Conservation (phyloP, 2,113 vertebrate genomes). For the Lynx canadensis region DNA sequence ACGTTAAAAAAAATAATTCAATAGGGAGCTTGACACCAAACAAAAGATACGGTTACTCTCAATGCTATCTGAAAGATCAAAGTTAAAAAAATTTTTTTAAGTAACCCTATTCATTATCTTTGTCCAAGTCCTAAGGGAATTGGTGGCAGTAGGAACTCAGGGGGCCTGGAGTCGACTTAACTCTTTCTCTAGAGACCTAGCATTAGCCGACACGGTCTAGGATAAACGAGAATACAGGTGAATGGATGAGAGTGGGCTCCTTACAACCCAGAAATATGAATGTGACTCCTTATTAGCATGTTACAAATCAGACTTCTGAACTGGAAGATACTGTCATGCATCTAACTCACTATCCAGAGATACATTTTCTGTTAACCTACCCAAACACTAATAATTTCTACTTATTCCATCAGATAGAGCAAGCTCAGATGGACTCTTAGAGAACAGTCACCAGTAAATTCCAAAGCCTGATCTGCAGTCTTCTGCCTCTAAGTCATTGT, state of each 20-base stretch:
- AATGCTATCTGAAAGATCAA: conserved; percentile 76
- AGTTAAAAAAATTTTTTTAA: conserved; percentile 7
- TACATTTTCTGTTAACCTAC: conserved; percentile 9
- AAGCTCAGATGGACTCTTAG: background rate
- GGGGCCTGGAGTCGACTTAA: background rate
- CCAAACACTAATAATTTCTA: conserved; percentile 19
- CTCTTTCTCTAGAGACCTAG: conserved; percentile 40
- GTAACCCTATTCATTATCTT: conserved; percentile 57
- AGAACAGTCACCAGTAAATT: conserved; percentile 20
- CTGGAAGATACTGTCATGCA: background rate
- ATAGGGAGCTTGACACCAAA: conserved; percentile 77
- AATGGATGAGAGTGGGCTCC: background rate
- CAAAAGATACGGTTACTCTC: conserved; percentile 71
- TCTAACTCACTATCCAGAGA: background rate
- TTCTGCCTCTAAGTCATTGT: conserved; percentile 31
- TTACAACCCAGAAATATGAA: conserved; percentile 11
- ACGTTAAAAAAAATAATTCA: conserved; percentile 66
- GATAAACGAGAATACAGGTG: background rate
- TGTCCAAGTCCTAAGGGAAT: background rate
- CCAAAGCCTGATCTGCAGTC: background rate
- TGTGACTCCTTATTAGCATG: background rate
- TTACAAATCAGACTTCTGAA: background rate
- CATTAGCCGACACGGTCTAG: background rate
- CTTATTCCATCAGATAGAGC: background rate
- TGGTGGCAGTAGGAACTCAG: conserved; percentile 35